Base-by-base conservation (phyloP, 2,888 invertebrate genomes). In the Agonopterix subpropinquella region DNA sequence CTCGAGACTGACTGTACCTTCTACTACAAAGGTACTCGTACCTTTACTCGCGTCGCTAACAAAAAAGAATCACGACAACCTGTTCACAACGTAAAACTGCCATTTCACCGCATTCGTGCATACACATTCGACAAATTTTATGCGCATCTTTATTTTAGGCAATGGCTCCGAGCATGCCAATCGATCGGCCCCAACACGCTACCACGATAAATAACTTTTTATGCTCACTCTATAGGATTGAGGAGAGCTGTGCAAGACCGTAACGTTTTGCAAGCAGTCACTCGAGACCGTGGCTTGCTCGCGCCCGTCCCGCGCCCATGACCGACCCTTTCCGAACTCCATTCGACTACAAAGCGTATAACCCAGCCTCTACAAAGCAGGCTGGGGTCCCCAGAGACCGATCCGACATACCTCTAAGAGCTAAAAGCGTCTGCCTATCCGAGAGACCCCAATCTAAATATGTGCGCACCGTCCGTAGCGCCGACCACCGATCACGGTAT, bases 131-230 rank as follows among this genome's bases (percentile, higher is more conserved):
- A 73, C 75, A 70, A 80, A 80, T 79, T 77, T 74, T 76, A 77
- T 77, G 77, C 81, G 74, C 78, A 78, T 81, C 81, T 83, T 80
- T 77, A 78, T 80, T 73, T 74, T 69, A 75, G 67, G 70, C 67
- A 63, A 65, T 58, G 65, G 66, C 67, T 70, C 65, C 64, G 28
- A 28, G 63, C 64, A 63, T 65, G 65, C 56, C 65, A 73, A 86
- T 86, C 85, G 87, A 87, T 86, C 76, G 73, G 56, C 55, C 60
- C 53, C 70, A 65, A 70, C 86, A 87, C 86, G 86, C 85, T 56
- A 85, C 70, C 62, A 59, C 80, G 70, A 84, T 85, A 80, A 81
- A 80, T 83, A 80, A 84, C 81, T 87, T 86, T 86, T 85, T 83
- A 77, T 73, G 73, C 64, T 73, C 70, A 66, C 71, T 77, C 62